Evolutionary conservation across 2,888 invertebrate genomes (phyloP), one percentile per base, ranked within the genome.

Genomic region (Liposcelis brunnea): DNA sequence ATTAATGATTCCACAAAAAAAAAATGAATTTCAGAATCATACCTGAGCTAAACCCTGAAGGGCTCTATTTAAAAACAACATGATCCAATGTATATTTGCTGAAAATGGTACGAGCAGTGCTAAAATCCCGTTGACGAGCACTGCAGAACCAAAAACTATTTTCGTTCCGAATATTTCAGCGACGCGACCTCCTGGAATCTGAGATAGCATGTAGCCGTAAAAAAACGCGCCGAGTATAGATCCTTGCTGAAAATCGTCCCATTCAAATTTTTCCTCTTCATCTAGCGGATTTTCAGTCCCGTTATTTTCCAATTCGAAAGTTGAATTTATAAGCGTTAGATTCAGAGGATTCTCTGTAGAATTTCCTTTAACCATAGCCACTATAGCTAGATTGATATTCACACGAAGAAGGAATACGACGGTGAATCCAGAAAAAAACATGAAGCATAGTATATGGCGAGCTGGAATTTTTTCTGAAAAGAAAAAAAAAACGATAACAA

Each of bases 141-240:
- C 50, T 2, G 64, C 64, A 2, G 57, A 53, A 5, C 65, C 66
- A 53, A 62, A 62, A 31, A 67, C 49, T 49, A 58, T 55, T 50
- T 64, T 65, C 2, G 62, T 64, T 12, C 66, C 66, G 46, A 58
- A 55, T 8, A 54, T 52, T 42, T 58, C 61, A 2, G 64, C 59
- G 34, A 65, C 48, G 46, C 54, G 54, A 54, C 64, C 65, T 47
- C 64, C 66, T 35, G 65, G 65, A 26, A 42, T 31, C 8, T 26
- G 66, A 4, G 63, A 63, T 12, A 63, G 43, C 21, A 64, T 56
- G 52, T 66, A 66, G 5, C 65, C 65, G 55, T 61, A 66, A 58
- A 67, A 67, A 54, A 67, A 67, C 2, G 62, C 59, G 7, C 59
- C 55, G 15, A 64, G 56, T 18, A 64, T 55, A 35, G 59, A 49